Evolutionary conservation across 1,140 invertebrate genomes (phyloP).

Genomic region (Onthophagus taurus): DNA sequence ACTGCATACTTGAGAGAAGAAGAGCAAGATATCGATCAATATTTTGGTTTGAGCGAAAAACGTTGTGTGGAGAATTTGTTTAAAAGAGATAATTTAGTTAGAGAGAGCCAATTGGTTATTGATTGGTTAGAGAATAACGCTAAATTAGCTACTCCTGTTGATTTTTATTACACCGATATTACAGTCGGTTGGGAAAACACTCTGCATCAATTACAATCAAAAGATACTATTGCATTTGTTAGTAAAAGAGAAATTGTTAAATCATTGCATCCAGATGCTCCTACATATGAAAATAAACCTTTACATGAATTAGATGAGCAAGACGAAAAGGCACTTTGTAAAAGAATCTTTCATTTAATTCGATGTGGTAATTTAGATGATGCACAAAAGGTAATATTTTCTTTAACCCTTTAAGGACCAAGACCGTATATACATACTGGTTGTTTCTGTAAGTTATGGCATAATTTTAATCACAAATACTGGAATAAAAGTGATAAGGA

Average conservation of each 20-base stretch:
- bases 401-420: no score
- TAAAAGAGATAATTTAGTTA: conserved; percentile 53
- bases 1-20: conserved; percentile 26
- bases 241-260: conserved; percentile 54
- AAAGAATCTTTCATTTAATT: conserved; percentile 64
- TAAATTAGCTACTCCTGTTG: conserved; percentile 54
- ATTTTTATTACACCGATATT: conserved; percentile 64
- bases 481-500: no score
- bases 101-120: conserved; percentile 76
- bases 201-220: conserved; percentile 61
- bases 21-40: conserved; percentile 14
- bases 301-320: conserved; percentile 84
- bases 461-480: no score
- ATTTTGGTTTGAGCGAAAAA: conserved; percentile 48
- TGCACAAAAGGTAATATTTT: conserved; percentile 58
- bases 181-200: conserved; percentile 88
- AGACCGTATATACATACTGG: no score
- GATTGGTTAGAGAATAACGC: conserved; percentile 88
- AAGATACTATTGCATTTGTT: conserved; percentile 44
- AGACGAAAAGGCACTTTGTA: conserved; percentile 69
- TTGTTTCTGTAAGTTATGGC: no score
- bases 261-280: conserved; percentile 89
- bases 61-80: conserved; percentile 51
- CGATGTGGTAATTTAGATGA: conserved; percentile 76
- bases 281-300: conserved; percentile 63